Evolutionary conservation across 2,797 vertebrate genomes (phyloP).

Genomic region (Bovichtus diacanthus): DNA sequence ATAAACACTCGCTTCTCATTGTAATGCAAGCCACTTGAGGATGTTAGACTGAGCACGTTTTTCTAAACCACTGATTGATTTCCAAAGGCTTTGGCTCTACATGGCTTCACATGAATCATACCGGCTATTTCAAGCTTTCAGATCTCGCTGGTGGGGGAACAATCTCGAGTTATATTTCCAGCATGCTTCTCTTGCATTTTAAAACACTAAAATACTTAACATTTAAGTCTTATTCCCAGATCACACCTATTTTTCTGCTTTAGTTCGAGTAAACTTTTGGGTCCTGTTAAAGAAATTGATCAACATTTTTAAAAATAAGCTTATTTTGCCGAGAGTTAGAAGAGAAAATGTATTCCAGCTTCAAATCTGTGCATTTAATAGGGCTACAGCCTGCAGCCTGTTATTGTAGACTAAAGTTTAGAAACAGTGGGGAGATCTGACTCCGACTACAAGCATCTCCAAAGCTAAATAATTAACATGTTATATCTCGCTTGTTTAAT

Average conservation of each 20-base stretch:
- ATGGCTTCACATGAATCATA: conserved; percentile 52
- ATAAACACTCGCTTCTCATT: conserved; percentile 61
- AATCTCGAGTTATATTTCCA: conserved; percentile 35
- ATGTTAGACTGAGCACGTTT: conserved; percentile 51
- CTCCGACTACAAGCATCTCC: background rate
- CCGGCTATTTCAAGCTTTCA: conserved; percentile 36
- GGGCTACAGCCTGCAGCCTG: background rate
- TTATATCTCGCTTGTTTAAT: background rate
- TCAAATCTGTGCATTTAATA: background rate
- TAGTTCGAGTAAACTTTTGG: background rate
- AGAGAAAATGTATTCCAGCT: too few species aligned
- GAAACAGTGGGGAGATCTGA: too few species aligned
- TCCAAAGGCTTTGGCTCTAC: conserved; percentile 56
- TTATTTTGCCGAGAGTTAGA: background rate
- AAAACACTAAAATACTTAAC: background rate
- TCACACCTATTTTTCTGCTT: background rate
- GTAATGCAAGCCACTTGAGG: conserved; percentile 60
- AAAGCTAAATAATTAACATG: background rate
- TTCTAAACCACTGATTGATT: conserved; percentile 67
- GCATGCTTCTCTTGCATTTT: background rate
- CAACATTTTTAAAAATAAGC: background rate
- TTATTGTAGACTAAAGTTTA: too few species aligned
- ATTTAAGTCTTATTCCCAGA: background rate
- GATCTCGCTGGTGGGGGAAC: conserved; percentile 23
- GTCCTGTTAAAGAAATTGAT: background rate